Percentiles rank a stretch among this genome's conserved stretches.
Conservation (phyloP, 2,113 vertebrate species). For the Thermophis baileyi region DNA sequence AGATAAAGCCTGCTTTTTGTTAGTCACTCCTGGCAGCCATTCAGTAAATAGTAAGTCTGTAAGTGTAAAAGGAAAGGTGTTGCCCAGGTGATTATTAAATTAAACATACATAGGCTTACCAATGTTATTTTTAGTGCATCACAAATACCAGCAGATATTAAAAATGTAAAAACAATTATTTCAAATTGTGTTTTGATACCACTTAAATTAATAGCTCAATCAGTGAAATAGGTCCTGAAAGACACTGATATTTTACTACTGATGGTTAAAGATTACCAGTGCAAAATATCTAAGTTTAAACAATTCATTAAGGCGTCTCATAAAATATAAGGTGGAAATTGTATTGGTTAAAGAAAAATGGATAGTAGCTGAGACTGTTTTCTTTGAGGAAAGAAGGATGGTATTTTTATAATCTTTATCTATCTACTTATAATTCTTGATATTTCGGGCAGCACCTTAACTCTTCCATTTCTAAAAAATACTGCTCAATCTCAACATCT, state of each 20-base stretch:
- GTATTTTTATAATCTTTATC: neutral
- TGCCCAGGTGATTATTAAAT: neutral
- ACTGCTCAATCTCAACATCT: neutral
- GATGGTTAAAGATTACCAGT: neutral
- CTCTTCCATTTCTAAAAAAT: neutral
- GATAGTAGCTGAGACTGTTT: neutral
- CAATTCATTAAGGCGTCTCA: neutral
- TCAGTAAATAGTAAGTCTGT: neutral
- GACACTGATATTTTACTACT: neutral
- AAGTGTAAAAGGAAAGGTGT: neutral
- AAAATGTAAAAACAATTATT: neutral
- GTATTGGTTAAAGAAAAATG: neutral
- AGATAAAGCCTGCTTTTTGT: neutral
- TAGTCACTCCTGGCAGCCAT: neutral
- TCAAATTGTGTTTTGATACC: neutral
- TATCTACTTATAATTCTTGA: neutral
- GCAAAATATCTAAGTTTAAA: neutral
- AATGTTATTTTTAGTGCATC: neutral
- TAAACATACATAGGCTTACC: neutral
- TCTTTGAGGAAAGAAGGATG: neutral
- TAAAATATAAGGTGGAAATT: neutral
- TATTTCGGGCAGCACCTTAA: neutral
- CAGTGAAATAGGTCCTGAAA: neutral
- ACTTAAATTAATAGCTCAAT: neutral
- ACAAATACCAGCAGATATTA: neutral